Percentiles rank a stretch among this genome's conserved stretches.
Evolutionary conservation across 2,113 vertebrate genomes (phyloP).

Genomic region (Pedetes capensis): DNA sequence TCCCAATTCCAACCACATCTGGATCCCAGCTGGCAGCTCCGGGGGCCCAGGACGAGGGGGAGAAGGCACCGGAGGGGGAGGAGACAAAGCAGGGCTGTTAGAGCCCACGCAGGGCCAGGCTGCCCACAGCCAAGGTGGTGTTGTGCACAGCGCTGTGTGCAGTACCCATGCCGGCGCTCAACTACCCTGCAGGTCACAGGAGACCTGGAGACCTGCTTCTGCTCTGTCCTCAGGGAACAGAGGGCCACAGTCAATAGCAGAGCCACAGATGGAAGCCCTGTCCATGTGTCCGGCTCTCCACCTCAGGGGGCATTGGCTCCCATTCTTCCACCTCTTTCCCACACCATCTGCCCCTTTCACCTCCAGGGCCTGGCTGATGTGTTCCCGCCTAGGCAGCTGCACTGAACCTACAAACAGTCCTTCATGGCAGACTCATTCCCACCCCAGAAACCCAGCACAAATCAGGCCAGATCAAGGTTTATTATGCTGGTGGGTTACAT

Average conservation of each 20-base stretch:
- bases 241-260: not conserved
- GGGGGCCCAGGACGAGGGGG: not conserved
- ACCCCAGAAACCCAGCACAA: not conserved
- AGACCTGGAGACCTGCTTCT: fast-evolving
- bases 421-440: fast-evolving
- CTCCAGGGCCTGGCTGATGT: not conserved
- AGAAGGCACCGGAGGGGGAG: not conserved
- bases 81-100: not conserved
- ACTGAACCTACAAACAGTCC: not conserved
- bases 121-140: too few relatives aligned
- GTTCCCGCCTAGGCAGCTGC: not conserved
- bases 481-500: slow-evolving; percentile 27
- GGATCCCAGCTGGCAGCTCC: slow-evolving; percentile 56
- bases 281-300: not conserved
- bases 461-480: slow-evolving; percentile 50
- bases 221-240: not conserved
- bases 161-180: not conserved
- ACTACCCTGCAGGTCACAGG: fast-evolving
- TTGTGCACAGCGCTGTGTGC: too few relatives aligned
- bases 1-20: slow-evolving; percentile 41
- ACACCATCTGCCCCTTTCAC: not conserved
- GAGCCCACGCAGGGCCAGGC: too few relatives aligned
- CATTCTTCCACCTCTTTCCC: not conserved
- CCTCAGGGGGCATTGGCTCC: too few relatives aligned
- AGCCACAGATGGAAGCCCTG: fast-evolving